Base-by-base conservation (phyloP, 2,888 invertebrate genomes). In the Peribatodes rhomboidaria region DNA sequence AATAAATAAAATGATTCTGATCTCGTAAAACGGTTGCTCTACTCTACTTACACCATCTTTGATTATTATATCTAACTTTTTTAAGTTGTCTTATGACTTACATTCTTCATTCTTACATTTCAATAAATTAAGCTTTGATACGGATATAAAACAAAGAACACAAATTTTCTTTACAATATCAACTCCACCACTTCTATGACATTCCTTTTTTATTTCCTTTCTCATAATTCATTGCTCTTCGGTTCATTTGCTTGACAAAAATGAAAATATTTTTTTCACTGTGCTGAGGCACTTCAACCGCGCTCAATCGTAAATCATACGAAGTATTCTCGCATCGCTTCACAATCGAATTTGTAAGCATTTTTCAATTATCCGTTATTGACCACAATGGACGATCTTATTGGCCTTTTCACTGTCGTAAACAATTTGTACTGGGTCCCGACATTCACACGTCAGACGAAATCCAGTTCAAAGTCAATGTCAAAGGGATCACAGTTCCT, bases 291-390 rank as follows among this genome's bases (percentile, higher is more conserved):
- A 79, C 84, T 85, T 84, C 81, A 84, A 77, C 85, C 74, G 81
- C 82, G 62, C 73, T 73, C 83, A 81, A 72, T 84, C 88, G 79
- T 91, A 92, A 91, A 90, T 90, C 90, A 91, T 82, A 80, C 74
- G 76, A 83, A 85, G 84, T 82, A 78, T 81, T 81, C 86, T 82
- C 86, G 87, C 85, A 78, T 85, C 82, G 76, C 83, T 84, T 81
- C 83, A 88, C 88, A 90, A 88, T 91, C 88, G 83, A 88, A 90
- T 89, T 90, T 90, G 89, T 88, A 85, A 89, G 85, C 83, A 82
- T 90, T 91, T 90, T 92, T 90, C 90, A 91, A 92, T 92, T 91
- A 91, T 88, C 81, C 88, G 85, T 88, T 84, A 90, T 90, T 91
- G 90, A 90, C 90, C 90, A 90, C 90, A 91, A 90, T 89, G 85